Conservation (phyloP, 2,888 invertebrate species). For the Adela reaumurella region DNA sequence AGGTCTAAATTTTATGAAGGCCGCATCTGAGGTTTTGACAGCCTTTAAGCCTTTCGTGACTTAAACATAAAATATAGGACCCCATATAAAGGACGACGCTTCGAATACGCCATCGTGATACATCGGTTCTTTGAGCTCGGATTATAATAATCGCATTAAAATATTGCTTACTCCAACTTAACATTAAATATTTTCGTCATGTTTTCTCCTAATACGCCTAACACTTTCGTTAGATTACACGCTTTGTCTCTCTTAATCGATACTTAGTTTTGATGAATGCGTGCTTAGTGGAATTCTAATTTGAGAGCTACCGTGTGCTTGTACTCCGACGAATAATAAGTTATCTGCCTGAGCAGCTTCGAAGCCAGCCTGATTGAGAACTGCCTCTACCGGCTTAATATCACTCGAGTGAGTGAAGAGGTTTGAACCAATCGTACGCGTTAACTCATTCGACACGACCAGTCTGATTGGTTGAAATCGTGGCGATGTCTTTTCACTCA, state of each 20-base stretch:
- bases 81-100: background rate
- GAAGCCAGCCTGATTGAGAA: background rate
- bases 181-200: background rate
- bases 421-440: no score
- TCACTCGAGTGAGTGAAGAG: no score
- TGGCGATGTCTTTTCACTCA: no score
- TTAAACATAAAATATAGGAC: background rate
- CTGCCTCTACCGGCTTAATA: no score
- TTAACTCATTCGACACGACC: no score
- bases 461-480: no score
- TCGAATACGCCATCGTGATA: background rate
- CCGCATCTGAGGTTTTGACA: background rate
- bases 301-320: background rate
- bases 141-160: background rate
- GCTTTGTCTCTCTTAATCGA: background rate
- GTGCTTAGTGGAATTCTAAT: background rate
- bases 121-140: background rate
- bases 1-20: background rate
- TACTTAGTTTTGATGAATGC: background rate
- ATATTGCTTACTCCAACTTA: background rate
- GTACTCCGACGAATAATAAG: background rate
- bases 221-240: background rate
- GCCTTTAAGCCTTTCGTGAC: background rate
- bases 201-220: no score
- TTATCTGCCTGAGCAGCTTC: background rate